Conservation (phyloP, 2,113 vertebrate genomes). For the Macquaria ambigua region DNA sequence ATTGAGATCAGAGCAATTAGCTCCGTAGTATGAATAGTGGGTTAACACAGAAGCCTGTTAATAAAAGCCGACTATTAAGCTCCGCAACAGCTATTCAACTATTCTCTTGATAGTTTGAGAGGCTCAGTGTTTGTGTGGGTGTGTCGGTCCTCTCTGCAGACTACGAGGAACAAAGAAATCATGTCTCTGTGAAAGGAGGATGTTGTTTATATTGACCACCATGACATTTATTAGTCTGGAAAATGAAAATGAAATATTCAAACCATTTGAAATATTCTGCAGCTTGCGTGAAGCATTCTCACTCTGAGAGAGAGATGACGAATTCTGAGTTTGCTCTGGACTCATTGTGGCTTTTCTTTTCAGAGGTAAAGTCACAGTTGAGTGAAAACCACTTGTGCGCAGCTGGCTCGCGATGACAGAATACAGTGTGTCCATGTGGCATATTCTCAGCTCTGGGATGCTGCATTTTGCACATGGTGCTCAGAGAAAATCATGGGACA, state of each 20-base stretch:
- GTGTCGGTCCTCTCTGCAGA: constrained; percentile 31
- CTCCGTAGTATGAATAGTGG: constrained; percentile 45
- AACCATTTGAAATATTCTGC: constrained; percentile 41
- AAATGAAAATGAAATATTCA: constrained; percentile 38
- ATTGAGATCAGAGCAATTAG: constrained; percentile 61
- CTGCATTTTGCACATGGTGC: constrained; percentile 15
- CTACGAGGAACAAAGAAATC: constrained; percentile 63
- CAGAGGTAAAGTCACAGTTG: not conserved
- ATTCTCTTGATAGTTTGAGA: constrained; percentile 31
- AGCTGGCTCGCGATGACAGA: constrained; percentile 17
- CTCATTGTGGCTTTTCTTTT: constrained; percentile 24
- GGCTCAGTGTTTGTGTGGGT: constrained; percentile 54
- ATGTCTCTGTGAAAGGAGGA: constrained; percentile 44
- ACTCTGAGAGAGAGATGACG: constrained; percentile 10
- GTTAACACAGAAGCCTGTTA: constrained; percentile 47
- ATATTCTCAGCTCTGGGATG: not conserved
- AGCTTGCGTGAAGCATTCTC: not conserved
- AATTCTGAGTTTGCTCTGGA: constrained; percentile 1
- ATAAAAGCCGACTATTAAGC: constrained; percentile 58
- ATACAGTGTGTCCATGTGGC: constrained; percentile 20
- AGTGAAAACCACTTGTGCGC: constrained; percentile 27
- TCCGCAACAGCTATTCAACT: constrained; percentile 47
- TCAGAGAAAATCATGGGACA: not conserved
- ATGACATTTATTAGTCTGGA: constrained; percentile 39
- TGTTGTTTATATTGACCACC: constrained; percentile 40